phyloP scores from a whole-genome alignment of 2,888 invertebrate species.

The Sarcophaga carnaria region DNA sequence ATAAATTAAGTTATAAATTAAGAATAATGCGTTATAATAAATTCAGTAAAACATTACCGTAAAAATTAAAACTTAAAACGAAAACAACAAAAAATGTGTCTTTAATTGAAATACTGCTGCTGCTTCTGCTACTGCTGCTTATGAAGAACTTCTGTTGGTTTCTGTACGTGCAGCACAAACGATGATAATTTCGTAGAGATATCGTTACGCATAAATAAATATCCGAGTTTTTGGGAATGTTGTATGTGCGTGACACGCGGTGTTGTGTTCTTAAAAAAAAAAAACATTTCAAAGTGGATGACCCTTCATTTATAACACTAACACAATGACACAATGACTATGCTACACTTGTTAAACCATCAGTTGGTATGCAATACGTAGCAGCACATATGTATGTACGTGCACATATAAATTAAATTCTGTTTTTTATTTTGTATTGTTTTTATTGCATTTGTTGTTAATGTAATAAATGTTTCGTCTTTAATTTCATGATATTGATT shows the following conservation, averaged over 20 bases:
- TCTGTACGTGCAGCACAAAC: too few species aligned
- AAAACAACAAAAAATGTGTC: too few species aligned
- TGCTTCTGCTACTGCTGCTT: too few species aligned
- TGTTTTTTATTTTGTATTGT: too few species aligned
- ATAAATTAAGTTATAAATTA: conserved; percentile 42
- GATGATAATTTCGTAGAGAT: too few species aligned
- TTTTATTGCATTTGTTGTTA: background rate
- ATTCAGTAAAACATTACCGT: conserved; percentile 26
- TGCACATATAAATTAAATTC: too few species aligned
- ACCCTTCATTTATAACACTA: conserved; percentile 33
- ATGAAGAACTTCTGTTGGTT: too few species aligned
- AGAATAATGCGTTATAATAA: conserved; percentile 53
- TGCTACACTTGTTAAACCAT: too few species aligned
- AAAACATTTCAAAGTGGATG: conserved; percentile 25
- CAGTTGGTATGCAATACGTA: too few species aligned
- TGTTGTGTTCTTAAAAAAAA: conserved; percentile 1
- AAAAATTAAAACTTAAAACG: background rate
- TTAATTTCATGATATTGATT: conserved; percentile 53
- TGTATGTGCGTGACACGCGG: too few species aligned
- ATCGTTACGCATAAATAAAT: background rate
- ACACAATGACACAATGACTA: background rate
- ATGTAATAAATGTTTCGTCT: conserved; percentile 15
- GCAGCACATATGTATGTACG: too few species aligned
- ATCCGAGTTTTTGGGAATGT: background rate
- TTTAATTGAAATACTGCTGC: too few species aligned